These are phyloP conservation scores for Pogonomyrmex barbatus DNA, from an alignment of 1,140 invertebrate genomes.

Conservation along the genomic window DNA sequence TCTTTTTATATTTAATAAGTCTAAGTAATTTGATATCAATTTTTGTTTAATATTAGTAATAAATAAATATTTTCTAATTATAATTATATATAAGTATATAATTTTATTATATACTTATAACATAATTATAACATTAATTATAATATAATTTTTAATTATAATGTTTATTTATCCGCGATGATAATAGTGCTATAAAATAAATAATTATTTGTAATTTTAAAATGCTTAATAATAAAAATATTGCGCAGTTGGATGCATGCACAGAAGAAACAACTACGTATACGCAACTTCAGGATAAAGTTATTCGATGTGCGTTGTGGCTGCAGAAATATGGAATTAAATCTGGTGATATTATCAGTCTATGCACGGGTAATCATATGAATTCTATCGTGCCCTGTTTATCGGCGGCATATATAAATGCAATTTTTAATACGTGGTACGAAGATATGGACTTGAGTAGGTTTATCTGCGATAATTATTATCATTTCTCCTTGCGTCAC, in stretches of 20 bases:
- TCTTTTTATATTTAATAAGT: too few species aligned
- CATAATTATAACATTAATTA: too few species aligned
- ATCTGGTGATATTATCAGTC: constrained; percentile 82
- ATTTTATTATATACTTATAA: too few species aligned
- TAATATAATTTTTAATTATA: too few species aligned
- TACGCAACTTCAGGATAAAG: constrained; percentile 78
- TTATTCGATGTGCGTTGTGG: constrained; percentile 83
- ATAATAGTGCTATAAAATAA: background rate
- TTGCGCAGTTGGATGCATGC: constrained; percentile 83
- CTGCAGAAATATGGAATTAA: constrained; percentile 81
- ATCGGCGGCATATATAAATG: constrained; percentile 83
- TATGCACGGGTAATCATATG: constrained; percentile 83
- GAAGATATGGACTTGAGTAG: constrained; percentile 64
- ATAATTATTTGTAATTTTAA: background rate
- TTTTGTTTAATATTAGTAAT: too few species aligned
- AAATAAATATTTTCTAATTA: too few species aligned
- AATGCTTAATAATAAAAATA: constrained; percentile 6
- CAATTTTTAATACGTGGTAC: constrained; percentile 71
- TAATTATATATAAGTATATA: too few species aligned
- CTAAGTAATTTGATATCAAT: too few species aligned
- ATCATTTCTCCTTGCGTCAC: background rate
- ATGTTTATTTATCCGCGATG: too few species aligned
- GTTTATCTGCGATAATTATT: background rate
- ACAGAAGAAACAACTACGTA: constrained; percentile 84
- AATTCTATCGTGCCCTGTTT: constrained; percentile 84